phyloP scores from a whole-genome alignment of 64 coral and sea anemone species.

The Montipora cactus region DNA sequence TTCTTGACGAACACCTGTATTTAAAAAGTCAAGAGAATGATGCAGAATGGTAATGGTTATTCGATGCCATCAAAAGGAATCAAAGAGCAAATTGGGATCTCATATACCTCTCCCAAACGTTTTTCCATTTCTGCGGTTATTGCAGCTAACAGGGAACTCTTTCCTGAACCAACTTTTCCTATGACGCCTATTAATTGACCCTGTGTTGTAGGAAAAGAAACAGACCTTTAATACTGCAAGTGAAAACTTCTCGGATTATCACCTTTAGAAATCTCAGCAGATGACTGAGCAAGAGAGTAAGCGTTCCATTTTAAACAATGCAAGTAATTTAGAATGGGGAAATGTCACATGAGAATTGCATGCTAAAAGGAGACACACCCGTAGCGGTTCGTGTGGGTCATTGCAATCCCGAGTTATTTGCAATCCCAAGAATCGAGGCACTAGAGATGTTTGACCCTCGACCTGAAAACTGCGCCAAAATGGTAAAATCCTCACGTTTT shows the following conservation, averaged over 20 bases:
- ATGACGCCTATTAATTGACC: constrained; percentile 92
- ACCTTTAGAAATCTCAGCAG: too few relatives aligned
- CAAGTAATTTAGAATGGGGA: too few relatives aligned
- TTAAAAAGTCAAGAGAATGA: background rate
- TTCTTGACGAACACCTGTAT: constrained; percentile 76
- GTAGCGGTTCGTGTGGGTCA: too few relatives aligned
- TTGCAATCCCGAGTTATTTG: too few relatives aligned
- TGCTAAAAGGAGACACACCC: too few relatives aligned
- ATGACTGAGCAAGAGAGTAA: too few relatives aligned
- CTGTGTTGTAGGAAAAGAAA: constrained; percentile 29
- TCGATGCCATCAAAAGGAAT: background rate
- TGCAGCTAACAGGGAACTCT: constrained; percentile 92
- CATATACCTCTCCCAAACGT: constrained; percentile 74
- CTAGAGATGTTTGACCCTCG: too few relatives aligned
- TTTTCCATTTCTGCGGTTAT: constrained; percentile 95
- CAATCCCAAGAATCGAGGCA: too few relatives aligned
- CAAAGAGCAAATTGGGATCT: background rate
- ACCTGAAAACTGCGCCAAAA: too few relatives aligned
- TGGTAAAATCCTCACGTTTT: background rate
- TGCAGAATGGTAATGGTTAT: background rate
- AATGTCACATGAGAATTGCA: too few relatives aligned
- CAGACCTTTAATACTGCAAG: background rate
- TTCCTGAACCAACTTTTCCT: constrained; percentile 92
- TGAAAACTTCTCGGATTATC: too few relatives aligned
- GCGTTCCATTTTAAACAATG: too few relatives aligned